phyloP scores from a whole-genome alignment of 2,113 vertebrate genomes.

The Erythrocebus patas region DNA sequence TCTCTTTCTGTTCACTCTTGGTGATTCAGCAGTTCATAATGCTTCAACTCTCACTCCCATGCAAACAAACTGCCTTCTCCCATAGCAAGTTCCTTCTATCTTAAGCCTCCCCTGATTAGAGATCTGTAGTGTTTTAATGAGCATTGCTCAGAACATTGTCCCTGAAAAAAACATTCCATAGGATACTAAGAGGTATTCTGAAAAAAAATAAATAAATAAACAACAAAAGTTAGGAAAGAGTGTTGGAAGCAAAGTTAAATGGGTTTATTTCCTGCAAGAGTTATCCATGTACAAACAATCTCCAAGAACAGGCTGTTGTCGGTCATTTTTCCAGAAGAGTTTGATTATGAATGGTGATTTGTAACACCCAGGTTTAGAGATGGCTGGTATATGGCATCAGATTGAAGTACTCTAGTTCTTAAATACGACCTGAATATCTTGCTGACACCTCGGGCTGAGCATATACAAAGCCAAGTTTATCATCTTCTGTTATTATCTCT shows the following conservation, averaged over 20 bases:
- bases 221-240: neutral
- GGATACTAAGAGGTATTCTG: neutral
- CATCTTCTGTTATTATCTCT: neutral
- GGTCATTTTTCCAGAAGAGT: neutral
- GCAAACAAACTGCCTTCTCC: neutral
- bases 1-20: neutral
- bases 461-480: neutral
- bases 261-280: neutral
- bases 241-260: neutral
- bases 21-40: neutral
- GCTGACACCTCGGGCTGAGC: neutral
- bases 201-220: neutral
- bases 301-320: neutral
- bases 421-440: neutral
- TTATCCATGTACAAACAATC: neutral
- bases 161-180: neutral
- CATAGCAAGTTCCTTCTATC: neutral
- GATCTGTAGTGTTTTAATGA: neutral
- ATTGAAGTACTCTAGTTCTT: neutral
- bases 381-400: neutral
- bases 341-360: neutral
- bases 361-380: neutral
- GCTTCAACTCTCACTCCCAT: neutral
- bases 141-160: conserved; percentile 11
- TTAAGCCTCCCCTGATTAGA: conserved; percentile 8